phyloP scores from a whole-genome alignment of 2,888 invertebrate species.

The Cantharis lateralis region DNA sequence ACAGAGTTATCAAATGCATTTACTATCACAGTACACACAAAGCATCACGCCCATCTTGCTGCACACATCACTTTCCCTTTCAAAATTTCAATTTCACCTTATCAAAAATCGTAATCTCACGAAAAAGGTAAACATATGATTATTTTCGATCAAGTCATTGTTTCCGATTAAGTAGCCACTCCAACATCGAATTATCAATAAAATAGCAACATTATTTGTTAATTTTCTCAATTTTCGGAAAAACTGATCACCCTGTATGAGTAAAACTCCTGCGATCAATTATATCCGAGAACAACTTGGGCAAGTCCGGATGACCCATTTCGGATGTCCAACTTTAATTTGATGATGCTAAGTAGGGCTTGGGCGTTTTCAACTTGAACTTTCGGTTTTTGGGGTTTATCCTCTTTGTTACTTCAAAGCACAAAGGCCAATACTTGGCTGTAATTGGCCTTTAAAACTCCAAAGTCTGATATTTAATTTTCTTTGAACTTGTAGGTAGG shows the following conservation, averaged over 20 bases:
- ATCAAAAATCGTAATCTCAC: background rate
- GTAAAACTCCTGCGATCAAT: background rate
- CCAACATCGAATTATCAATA: background rate
- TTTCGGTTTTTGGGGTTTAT: background rate
- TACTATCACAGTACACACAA: background rate
- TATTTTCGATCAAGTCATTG: background rate
- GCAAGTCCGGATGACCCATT: background rate
- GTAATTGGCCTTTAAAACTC: background rate
- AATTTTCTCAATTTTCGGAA: background rate
- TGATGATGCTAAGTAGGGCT: background rate
- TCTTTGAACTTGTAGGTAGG: background rate
- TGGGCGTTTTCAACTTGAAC: background rate
- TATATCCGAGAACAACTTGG: background rate
- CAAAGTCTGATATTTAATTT: background rate
- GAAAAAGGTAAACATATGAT: background rate
- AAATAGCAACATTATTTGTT: background rate
- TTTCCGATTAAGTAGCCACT: background rate
- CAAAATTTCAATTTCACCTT: background rate
- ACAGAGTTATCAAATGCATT: background rate
- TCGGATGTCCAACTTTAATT: background rate
- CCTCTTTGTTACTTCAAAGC: background rate
- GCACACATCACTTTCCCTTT: background rate
- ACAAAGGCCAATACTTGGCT: background rate
- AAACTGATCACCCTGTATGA: background rate
- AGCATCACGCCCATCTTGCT: slow-evolving; percentile 9